Percentiles rank a stretch among this genome's conserved stretches.
These are phyloP conservation scores for Tetramorium bicarinatum DNA, from an alignment of 2,888 invertebrate species.

Conservation along the genomic window DNA sequence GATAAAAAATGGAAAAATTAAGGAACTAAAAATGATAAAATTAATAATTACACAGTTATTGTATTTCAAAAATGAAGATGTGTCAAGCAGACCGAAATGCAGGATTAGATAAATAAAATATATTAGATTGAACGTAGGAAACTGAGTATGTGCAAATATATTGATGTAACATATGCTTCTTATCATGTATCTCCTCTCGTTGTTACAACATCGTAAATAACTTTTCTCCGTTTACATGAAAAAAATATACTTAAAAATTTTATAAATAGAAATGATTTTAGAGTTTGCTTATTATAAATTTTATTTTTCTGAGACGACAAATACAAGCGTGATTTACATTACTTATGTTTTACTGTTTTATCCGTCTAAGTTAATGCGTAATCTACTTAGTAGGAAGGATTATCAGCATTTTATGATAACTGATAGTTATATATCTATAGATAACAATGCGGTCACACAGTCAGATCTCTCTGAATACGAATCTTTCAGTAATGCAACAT, in stretches of 20 bases:
- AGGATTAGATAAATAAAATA: not conserved
- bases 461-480: not conserved
- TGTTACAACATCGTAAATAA: not conserved
- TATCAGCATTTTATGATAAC: not conserved
- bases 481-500: not conserved
- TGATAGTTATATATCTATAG: not conserved
- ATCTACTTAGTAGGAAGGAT: not conserved
- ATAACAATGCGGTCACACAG: not conserved
- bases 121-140: not conserved
- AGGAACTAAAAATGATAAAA: not conserved
- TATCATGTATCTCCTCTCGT: not conserved
- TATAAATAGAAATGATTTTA: no score
- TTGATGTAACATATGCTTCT: not conserved
- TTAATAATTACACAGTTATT: not conserved
- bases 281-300: not conserved
- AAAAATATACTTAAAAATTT: no score
- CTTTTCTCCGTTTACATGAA: not conserved
- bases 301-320: not conserved
- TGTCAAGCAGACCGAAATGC: not conserved
- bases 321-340: conserved; percentile 3
- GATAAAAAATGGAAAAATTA: not conserved
- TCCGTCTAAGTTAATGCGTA: not conserved
- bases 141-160: not conserved
- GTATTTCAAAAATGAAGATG: not conserved
- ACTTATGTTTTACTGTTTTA: not conserved